Percentiles rank a stretch among this genome's conserved stretches.
These are phyloP conservation scores for Choristoneura rosaceana DNA, from an alignment of 2,888 invertebrate species.

Conservation along the genomic window DNA sequence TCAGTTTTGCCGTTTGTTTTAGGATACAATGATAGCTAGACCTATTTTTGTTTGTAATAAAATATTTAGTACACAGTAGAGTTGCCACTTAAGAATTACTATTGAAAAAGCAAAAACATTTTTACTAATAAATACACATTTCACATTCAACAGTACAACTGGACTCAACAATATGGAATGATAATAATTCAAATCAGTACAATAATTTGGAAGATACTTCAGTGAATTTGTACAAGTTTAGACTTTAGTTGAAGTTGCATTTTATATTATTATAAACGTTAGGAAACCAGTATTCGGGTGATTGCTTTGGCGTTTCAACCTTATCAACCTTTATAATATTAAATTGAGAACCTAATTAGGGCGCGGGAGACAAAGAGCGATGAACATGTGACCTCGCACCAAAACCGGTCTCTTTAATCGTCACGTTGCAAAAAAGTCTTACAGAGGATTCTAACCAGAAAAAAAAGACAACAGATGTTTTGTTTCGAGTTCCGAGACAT, in stretches of 20 bases:
- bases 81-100: neutral
- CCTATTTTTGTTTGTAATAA: neutral
- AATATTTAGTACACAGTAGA: neutral
- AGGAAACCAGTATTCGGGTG: neutral
- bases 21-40: neutral
- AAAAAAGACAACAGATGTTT: too few relatives aligned
- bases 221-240: slow-evolving; percentile 16
- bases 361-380: neutral
- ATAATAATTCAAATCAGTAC: neutral
- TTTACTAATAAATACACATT: slow-evolving; percentile 14
- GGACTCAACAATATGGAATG: slow-evolving; percentile 8
- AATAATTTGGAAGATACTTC: slow-evolving; percentile 24
- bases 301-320: neutral
- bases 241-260: slow-evolving; percentile 1
- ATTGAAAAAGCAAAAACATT: neutral
- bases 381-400: neutral
- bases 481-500: too few relatives aligned
- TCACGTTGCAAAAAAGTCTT: too few relatives aligned
- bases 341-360: neutral
- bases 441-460: too few relatives aligned
- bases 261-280: neutral
- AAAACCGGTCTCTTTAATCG: too few relatives aligned
- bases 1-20: too few relatives aligned
- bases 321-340: neutral
- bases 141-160: neutral